These are phyloP conservation scores for Venusia cambrica DNA, from an alignment of 2,888 invertebrate species.

Conservation along the genomic window DNA sequence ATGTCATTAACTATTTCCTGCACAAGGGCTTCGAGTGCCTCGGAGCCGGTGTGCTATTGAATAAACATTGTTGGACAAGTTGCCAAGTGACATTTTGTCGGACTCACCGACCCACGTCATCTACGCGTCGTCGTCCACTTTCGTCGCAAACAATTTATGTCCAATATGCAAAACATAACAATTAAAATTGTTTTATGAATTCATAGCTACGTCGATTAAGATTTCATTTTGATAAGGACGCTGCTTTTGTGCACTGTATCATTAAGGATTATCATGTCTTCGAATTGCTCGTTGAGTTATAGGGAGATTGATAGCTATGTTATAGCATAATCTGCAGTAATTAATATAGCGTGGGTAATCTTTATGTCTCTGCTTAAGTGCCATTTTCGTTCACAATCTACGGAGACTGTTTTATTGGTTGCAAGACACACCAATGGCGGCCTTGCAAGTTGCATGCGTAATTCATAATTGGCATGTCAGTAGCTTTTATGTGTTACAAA, in stretches of 20 bases:
- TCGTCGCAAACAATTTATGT: slow-evolving; percentile 62
- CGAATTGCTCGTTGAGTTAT: slow-evolving; percentile 46
- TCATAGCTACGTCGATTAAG: slow-evolving; percentile 68
- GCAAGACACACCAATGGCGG: not conserved
- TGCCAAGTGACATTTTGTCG: slow-evolving; percentile 73
- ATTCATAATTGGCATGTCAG: slow-evolving; percentile 12
- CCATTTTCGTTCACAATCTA: slow-evolving; percentile 13
- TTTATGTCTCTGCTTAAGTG: slow-evolving; percentile 11
- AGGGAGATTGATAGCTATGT: slow-evolving; percentile 36
- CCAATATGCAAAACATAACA: slow-evolving; percentile 71
- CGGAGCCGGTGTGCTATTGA: slow-evolving; percentile 65
- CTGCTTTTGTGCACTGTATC: slow-evolving; percentile 58
- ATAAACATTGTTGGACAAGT: slow-evolving; percentile 75
- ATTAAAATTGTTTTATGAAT: slow-evolving; percentile 73
- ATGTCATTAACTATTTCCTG: slow-evolving; percentile 75
- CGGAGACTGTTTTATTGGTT: slow-evolving; percentile 8
- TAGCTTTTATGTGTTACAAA: slow-evolving; percentile 24
- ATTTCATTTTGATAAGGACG: slow-evolving; percentile 72
- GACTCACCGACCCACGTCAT: slow-evolving; percentile 55
- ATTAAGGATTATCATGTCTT: slow-evolving; percentile 52
- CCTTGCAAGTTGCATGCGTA: slow-evolving; percentile 7
- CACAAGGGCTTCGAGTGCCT: slow-evolving; percentile 67
- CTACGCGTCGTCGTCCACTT: slow-evolving; percentile 50
- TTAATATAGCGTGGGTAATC: slow-evolving; percentile 31
- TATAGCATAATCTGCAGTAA: slow-evolving; percentile 28